Evolutionary conservation across 2,888 invertebrate species (phyloP).

Genomic region (Callimorpha dominula): DNA sequence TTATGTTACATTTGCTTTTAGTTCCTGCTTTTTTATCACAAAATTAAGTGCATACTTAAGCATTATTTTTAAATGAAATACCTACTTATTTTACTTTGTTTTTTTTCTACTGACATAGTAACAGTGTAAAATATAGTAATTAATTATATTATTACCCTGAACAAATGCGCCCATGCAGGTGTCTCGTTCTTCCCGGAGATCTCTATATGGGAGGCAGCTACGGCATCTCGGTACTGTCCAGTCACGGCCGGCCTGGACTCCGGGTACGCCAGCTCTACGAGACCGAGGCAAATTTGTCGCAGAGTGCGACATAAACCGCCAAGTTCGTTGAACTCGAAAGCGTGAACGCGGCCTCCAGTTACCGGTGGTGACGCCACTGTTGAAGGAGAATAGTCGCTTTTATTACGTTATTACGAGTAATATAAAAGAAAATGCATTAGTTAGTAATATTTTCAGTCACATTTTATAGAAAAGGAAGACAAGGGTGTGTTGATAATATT

Average conservation of each 20-base stretch:
- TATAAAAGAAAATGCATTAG: background rate
- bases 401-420: background rate
- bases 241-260: conserved; percentile 89
- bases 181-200: conserved; percentile 77
- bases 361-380: background rate
- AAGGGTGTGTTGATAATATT: no score
- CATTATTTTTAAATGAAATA: no score
- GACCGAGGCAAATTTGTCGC: conserved; percentile 93
- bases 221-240: conserved; percentile 87
- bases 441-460: background rate
- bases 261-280: conserved; percentile 95
- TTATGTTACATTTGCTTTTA: no score
- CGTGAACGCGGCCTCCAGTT: conserved; percentile 69
- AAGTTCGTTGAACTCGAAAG: conserved; percentile 92
- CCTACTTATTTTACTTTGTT: no score
- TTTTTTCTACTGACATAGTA: no score
- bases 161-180: conserved; percentile 92
- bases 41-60: no score
- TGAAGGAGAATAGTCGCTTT: background rate
- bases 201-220: conserved; percentile 53
- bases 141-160: conserved; percentile 85
- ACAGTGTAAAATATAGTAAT: background rate
- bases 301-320: conserved; percentile 90
- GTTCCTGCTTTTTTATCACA: no score
- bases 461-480: no score